Percentiles rank a stretch among this genome's conserved stretches.
Conservation (phyloP, 2,113 vertebrate species). For the Sus scrofa region T2T-Sscrofa CM000816.6:97475501-97476000, state of each 20-base stretch:
- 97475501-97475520: not conserved
- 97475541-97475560: not conserved
- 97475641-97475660: not conserved
- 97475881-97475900: not conserved
- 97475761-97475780: not conserved
- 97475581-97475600: not conserved
- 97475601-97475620: not conserved
- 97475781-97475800: not conserved
- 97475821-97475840: not conserved
- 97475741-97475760: not conserved
- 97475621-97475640: not conserved
- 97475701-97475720: slow-evolving; percentile 9
- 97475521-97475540: slow-evolving; percentile 3
- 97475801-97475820: not conserved
- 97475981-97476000: slow-evolving; percentile 48
- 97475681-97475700: not conserved
- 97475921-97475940: not conserved
- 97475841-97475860: not conserved
- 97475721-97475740: not conserved
- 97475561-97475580: not conserved
- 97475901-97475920: not conserved
- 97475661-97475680: not conserved
- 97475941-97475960: not conserved
- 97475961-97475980: slow-evolving; percentile 16
- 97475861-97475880: slow-evolving; percentile 21